A percentile compares a stretch with the other conserved stretches of the same genome.
phyloP scores from a whole-genome alignment of 1,140 invertebrate genomes.

The Artemia franciscana region DNA sequence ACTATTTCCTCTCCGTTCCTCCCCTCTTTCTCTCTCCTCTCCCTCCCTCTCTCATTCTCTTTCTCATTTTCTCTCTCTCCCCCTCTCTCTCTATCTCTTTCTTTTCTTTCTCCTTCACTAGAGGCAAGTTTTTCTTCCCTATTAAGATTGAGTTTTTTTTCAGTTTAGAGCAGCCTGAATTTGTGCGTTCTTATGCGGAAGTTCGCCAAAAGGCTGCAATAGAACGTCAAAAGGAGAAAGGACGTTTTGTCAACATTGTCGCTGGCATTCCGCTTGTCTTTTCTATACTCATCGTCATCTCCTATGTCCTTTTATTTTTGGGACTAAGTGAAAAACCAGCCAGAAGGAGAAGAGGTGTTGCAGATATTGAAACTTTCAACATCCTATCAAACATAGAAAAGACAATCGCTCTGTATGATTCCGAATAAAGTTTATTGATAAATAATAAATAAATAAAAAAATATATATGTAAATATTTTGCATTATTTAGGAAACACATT shows the following conservation, averaged over 20 bases:
- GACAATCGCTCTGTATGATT: not conserved
- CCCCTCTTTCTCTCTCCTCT: too few species aligned
- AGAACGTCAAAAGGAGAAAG: not conserved
- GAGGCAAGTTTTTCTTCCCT: too few species aligned
- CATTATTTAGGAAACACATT: not conserved
- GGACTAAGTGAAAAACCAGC: slow-evolving; percentile 1
- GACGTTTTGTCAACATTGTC: slow-evolving; percentile 7
- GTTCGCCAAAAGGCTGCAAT: not conserved
- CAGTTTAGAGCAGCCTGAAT: not conserved
- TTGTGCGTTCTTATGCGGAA: not conserved
- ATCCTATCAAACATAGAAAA: not conserved
- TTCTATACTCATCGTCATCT: not conserved
- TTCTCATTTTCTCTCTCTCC: too few species aligned
- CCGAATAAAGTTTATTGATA: not conserved
- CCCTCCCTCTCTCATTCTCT: too few species aligned
- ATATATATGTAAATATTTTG: not conserved
- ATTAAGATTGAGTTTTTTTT: too few species aligned
- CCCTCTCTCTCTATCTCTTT: too few species aligned
- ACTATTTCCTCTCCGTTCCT: too few species aligned
- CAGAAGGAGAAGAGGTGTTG: not conserved
- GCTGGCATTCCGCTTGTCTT: slow-evolving; percentile 1
- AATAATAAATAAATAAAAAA: not conserved
- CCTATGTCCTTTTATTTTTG: slow-evolving; percentile 3
- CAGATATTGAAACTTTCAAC: not conserved
- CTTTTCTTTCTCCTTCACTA: too few species aligned